A percentile compares a stretch with the other conserved stretches of the same genome.
Conservation (phyloP, 1,140 invertebrate genomes). For the Eupristina koningsbergeri region DNA sequence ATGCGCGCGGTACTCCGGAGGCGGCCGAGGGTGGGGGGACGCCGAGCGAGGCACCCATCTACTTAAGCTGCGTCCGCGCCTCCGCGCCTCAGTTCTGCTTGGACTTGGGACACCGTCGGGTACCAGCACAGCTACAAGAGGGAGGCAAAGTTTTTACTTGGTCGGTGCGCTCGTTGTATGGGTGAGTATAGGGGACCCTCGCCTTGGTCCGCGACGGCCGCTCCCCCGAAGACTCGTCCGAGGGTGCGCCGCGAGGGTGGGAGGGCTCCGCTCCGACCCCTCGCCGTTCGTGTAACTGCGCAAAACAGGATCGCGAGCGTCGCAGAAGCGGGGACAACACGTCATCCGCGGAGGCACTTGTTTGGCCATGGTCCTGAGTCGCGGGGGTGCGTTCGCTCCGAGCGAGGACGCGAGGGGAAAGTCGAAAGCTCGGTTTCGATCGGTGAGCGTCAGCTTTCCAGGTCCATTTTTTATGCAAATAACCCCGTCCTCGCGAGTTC, state of each 20-base stretch:
- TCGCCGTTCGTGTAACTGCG: not conserved
- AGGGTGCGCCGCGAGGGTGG: not conserved
- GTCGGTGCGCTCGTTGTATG: slow-evolving; percentile 74
- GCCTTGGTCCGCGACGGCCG: not conserved
- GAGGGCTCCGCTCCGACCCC: too few relatives aligned
- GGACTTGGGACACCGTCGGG: slow-evolving; percentile 59
- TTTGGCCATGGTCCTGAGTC: too few relatives aligned
- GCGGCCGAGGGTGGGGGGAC: not conserved
- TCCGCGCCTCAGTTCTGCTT: slow-evolving; percentile 61
- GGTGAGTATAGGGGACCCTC: slow-evolving; percentile 60
- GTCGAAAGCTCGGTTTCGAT: too few relatives aligned
- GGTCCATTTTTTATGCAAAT: too few relatives aligned
- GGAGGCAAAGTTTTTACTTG: slow-evolving; percentile 68
- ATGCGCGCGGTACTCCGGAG: not conserved
- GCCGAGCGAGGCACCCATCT: slow-evolving; percentile 28
- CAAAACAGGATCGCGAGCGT: not conserved
- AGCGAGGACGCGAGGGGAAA: too few relatives aligned
- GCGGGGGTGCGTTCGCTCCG: too few relatives aligned
- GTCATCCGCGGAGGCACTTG: not conserved
- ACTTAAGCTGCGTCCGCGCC: slow-evolving; percentile 56
- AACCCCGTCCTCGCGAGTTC: not conserved
- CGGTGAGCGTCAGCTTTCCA: too few relatives aligned
- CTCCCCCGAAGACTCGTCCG: not conserved
- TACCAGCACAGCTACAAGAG: slow-evolving; percentile 22
- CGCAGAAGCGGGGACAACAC: too few relatives aligned